Evolutionary conservation across 2,888 invertebrate genomes (phyloP).

Genomic region (Caenorhabditis becei): DNA sequence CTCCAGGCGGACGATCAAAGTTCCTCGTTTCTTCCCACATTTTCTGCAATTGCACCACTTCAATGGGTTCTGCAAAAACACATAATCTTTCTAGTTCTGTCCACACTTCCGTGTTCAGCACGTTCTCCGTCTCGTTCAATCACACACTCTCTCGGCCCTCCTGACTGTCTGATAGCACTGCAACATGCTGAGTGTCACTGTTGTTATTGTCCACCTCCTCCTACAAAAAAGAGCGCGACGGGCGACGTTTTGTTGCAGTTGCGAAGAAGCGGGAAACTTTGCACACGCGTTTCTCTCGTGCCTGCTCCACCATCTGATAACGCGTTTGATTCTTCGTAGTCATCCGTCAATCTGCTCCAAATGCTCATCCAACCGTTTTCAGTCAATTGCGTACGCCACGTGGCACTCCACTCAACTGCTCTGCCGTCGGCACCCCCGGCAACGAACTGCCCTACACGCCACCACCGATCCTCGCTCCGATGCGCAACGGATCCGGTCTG

Average conservation of each 20-base stretch:
- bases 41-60: constrained; percentile 31
- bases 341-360: background rate
- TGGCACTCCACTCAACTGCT: constrained; percentile 35
- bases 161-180: constrained; percentile 55
- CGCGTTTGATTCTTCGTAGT: constrained; percentile 4
- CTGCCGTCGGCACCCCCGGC: background rate
- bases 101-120: constrained; percentile 47
- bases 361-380: constrained; percentile 48
- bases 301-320: constrained; percentile 37
- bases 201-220: constrained; percentile 38
- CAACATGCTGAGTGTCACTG: constrained; percentile 37
- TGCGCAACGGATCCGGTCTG: constrained; percentile 91
- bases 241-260: constrained; percentile 10
- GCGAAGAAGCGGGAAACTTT: constrained; percentile 27
- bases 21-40: constrained; percentile 10
- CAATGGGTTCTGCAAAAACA: constrained; percentile 47
- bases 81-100: constrained; percentile 54
- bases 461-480: constrained; percentile 94
- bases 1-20: constrained; percentile 5
- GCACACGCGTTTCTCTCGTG: constrained; percentile 8
- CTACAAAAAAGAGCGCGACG: constrained; percentile 19
- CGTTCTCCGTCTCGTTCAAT: constrained; percentile 33
- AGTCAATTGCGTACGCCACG: constrained; percentile 71
- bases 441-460: constrained; percentile 88
- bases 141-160: constrained; percentile 28